These are phyloP conservation scores for Pogona vitticeps DNA, from an alignment of 2,113 vertebrate genomes.

Conservation along the genomic window DNA sequence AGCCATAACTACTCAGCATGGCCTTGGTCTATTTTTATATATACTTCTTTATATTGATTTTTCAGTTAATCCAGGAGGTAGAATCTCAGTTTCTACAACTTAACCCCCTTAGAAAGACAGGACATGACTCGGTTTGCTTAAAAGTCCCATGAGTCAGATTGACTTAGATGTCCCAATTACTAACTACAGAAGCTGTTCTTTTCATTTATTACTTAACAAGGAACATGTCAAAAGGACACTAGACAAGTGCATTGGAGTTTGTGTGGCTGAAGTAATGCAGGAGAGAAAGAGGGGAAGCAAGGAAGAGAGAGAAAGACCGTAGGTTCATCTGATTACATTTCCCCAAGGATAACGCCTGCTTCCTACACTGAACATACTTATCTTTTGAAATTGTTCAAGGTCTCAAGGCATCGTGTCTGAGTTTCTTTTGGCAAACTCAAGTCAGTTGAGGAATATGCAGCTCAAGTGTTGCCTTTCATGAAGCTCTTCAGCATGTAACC, in stretches of 20 bases:
- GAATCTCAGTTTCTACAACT: conserved; percentile 30
- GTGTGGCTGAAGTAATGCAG: conserved; percentile 20
- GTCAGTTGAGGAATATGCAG: background rate
- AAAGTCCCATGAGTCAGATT: conserved; percentile 39
- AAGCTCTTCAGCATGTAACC: background rate
- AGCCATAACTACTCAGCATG: background rate
- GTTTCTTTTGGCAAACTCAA: conserved; percentile 11
- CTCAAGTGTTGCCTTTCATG: conserved; percentile 22
- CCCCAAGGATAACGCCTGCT: conserved; percentile 33
- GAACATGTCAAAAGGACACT: conserved; percentile 43
- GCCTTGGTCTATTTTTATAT: conserved; percentile 18
- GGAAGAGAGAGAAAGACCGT: conserved; percentile 14
- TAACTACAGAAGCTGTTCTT: conserved; percentile 47
- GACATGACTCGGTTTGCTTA: conserved; percentile 41
- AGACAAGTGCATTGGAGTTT: conserved; percentile 51
- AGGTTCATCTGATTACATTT: conserved; percentile 29
- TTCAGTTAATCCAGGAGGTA: conserved; percentile 44
- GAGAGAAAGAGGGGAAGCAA: background rate
- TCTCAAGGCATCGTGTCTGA: conserved; percentile 32
- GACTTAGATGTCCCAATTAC: conserved; percentile 53
- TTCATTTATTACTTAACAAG: conserved; percentile 36
- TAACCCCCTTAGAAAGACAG: conserved; percentile 27
- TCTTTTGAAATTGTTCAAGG: conserved; percentile 23
- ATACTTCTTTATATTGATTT: conserved; percentile 31
- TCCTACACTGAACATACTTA: conserved; percentile 44